A percentile compares a stretch with the other conserved stretches of the same genome.
Conservation (phyloP, 2,888 invertebrate species). For the Cremastinae sp. region DNA sequence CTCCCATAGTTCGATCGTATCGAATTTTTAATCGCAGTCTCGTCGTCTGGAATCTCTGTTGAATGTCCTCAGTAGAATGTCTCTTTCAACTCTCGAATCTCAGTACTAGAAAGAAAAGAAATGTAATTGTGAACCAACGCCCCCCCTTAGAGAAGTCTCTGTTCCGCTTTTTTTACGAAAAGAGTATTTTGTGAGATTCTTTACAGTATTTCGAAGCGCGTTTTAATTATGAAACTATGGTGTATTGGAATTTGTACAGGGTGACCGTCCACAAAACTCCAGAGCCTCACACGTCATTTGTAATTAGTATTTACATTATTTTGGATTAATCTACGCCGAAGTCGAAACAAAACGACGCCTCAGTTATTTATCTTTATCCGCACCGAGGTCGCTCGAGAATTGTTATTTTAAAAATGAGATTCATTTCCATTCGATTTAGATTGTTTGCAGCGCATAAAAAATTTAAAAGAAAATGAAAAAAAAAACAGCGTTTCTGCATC, state of each 20-base stretch:
- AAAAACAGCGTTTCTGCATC: no score
- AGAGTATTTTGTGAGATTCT: constrained; percentile 79
- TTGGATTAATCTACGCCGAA: constrained; percentile 35
- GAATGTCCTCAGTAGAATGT: constrained; percentile 1
- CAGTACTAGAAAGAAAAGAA: constrained; percentile 42
- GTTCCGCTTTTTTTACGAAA: constrained; percentile 72
- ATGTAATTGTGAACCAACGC: not conserved
- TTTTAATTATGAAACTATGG: constrained; percentile 76
- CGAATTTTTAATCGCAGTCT: constrained; percentile 15
- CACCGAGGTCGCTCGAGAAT: not conserved
- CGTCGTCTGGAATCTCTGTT: constrained; percentile 18
- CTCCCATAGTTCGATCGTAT: constrained; percentile 23
- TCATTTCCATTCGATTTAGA: no score
- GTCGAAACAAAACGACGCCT: not conserved
- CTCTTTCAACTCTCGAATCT: constrained; percentile 55
- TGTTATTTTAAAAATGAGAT: not conserved
- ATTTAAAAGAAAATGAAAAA: no score
- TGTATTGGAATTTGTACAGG: constrained; percentile 76
- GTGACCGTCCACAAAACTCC: constrained; percentile 76
- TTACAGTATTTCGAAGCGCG: constrained; percentile 79
- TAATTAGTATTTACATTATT: constrained; percentile 56
- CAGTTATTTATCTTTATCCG: constrained; percentile 11
- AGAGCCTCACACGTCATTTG: constrained; percentile 36
- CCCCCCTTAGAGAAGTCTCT: constrained; percentile 60
- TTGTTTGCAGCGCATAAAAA: no score